Base-by-base conservation (phyloP, 2,888 invertebrate genomes). In the Dioctria linearis region DNA sequence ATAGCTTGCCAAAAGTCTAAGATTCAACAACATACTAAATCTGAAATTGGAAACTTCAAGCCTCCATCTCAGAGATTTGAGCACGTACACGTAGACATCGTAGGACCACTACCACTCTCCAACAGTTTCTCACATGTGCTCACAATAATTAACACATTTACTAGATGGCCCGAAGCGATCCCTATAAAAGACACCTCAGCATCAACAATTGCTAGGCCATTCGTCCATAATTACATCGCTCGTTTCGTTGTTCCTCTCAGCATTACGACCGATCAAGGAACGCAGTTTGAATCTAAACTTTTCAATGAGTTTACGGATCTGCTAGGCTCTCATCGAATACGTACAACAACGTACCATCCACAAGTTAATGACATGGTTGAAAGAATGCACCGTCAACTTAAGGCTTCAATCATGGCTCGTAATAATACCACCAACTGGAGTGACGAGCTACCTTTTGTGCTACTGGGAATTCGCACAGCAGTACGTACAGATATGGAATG, bases 41-140 rank as follows among this genome's bases (percentile, higher is more conserved):
- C 75, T 51, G 25, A 46, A 40, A 9, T 80, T 54, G 51, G 61
- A 9, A 13, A 57, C 42, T 65, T 80, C 25, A 63, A 61, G 5
- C 13, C 46, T 11, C 63, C 80, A 37, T 46, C 46, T 39, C 54
- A 63, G 40, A 57, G 65, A 51, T 80, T 80, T 59, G 73, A 80
- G 37, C 40, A 66, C 8, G 8, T 66, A 3, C 86, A 87, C 79
- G 79, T 87, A 5, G 87, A 88, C 81, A 81, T 88, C 25, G 85
- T 88, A 0, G 86, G 86, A 37, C 86, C 87, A 1, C 80, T 87
- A 13, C 86, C 86, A 6, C 46, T 80, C 4, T 84, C 84, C 4
- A 49, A 81, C 11, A 82, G 73, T 37, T 79, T 59, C 46, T 37
- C 76, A 11, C 81, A 82, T 43, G 54, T 83, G 11, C 67, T 83